phyloP scores from a whole-genome alignment of 1,140 invertebrate species.

The Drosophila insularis region DNA sequence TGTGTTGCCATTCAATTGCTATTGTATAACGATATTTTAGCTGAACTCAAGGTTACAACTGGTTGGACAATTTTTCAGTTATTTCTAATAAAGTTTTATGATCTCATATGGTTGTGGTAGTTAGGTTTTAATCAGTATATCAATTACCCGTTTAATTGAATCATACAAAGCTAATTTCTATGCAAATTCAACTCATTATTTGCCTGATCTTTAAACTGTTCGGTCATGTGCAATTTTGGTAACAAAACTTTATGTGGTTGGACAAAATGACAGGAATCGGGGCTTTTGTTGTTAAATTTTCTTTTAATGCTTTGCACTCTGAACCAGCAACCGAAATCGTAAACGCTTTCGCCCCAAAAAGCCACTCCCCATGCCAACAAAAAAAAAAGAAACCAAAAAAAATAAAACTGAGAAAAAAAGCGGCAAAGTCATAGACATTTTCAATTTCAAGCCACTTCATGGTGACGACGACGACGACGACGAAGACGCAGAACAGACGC shows the following conservation, averaged over 20 bases:
- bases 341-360: constrained; percentile 69
- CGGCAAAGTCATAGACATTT: constrained; percentile 68
- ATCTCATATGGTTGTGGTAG: too few species aligned
- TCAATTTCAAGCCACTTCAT: constrained; percentile 71
- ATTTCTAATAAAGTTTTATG: too few species aligned
- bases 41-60: too few species aligned
- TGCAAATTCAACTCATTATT: constrained; percentile 27
- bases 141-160: constrained; percentile 18
- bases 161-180: constrained; percentile 23
- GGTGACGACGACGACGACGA: constrained; percentile 55
- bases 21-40: too few species aligned
- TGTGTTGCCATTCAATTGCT: too few species aligned
- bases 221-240: constrained; percentile 51
- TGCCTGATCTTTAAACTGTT: constrained; percentile 36
- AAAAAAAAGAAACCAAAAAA: constrained; percentile 9
- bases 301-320: constrained; percentile 75
- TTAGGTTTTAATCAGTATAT: not conserved
- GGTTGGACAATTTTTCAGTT: too few species aligned
- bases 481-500: constrained; percentile 69
- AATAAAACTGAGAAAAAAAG: constrained; percentile 19
- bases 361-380: constrained; percentile 61
- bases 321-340: constrained; percentile 67
- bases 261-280: constrained; percentile 70
- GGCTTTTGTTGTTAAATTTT: constrained; percentile 41
- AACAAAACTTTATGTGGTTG: constrained; percentile 40